Evolutionary conservation across 2,888 invertebrate genomes (phyloP).

Genomic region (Trachelus stipa): DNA sequence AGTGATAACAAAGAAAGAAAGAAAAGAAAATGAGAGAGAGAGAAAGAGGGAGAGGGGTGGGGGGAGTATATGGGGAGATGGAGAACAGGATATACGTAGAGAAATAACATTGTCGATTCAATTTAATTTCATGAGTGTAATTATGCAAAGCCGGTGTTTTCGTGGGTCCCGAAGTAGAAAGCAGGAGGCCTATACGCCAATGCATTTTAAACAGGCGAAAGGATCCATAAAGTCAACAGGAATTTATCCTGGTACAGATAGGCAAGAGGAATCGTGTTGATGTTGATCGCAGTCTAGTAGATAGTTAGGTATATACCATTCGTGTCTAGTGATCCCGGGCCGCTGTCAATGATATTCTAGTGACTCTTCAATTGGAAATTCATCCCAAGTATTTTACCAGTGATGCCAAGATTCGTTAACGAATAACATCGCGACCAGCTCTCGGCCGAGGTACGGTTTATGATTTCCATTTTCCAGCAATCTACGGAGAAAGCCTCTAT

Average conservation of each 20-base stretch:
- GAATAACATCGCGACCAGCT: neutral
- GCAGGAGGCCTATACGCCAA: constrained; percentile 25
- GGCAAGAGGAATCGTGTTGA: neutral
- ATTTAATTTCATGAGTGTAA: constrained; percentile 31
- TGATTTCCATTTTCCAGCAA: neutral
- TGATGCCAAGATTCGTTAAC: neutral
- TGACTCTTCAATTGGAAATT: neutral
- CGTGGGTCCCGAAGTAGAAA: constrained; percentile 17
- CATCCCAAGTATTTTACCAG: neutral
- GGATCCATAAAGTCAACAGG: constrained; percentile 12
- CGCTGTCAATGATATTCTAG: neutral
- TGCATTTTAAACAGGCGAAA: constrained; percentile 41
- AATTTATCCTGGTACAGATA: constrained; percentile 1
- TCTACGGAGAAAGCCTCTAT: neutral
- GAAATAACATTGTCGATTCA: constrained; percentile 28
- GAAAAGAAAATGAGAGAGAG: neutral
- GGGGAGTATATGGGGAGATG: neutral
- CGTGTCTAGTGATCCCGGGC: neutral
- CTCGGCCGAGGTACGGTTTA: neutral
- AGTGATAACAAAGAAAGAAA: neutral
- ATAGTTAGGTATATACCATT: neutral
- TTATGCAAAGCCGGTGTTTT: constrained; percentile 47
- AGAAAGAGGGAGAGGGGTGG: neutral
- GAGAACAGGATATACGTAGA: constrained; percentile 12
- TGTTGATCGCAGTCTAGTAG: neutral